Evolutionary conservation across 2,888 invertebrate genomes (phyloP).

Genomic region (Sarcophaga subvicina): DNA sequence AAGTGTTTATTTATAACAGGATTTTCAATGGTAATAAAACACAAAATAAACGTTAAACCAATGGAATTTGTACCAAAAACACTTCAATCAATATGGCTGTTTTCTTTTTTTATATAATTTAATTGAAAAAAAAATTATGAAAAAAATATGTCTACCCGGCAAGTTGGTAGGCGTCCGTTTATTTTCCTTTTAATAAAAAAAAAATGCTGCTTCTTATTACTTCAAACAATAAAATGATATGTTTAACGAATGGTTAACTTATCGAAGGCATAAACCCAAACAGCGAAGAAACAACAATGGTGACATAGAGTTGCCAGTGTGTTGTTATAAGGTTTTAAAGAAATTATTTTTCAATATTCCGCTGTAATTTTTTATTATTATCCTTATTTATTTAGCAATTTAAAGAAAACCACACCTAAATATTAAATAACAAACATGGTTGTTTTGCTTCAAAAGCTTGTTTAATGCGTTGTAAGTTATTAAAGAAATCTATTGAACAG

Average conservation of each 20-base stretch:
- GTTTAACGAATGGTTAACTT: not conserved
- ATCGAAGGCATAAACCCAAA: slow-evolving; percentile 23
- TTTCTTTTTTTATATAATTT: not conserved
- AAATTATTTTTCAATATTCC: too few species aligned
- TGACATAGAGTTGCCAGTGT: not conserved
- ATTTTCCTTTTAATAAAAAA: not conserved
- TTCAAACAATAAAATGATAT: not conserved
- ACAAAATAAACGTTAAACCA: not conserved
- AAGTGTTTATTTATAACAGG: slow-evolving; percentile 33
- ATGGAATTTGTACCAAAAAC: not conserved
- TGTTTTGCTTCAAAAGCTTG: too few species aligned
- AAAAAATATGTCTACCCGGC: not conserved
- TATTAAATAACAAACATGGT: too few species aligned
- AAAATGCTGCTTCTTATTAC: slow-evolving; percentile 30
- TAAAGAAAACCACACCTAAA: too few species aligned
- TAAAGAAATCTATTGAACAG: too few species aligned
- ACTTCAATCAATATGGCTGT: not conserved
- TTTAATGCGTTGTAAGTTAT: too few species aligned
- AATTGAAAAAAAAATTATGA: not conserved
- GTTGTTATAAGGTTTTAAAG: not conserved
- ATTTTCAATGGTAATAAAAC: not conserved
- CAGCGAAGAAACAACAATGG: not conserved
- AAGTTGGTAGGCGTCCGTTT: not conserved
- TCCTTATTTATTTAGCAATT: too few species aligned
- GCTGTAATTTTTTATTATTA: too few species aligned